These are phyloP conservation scores for Trilocha varians DNA, from an alignment of 2,888 invertebrate species.

Conservation along the genomic window DNA sequence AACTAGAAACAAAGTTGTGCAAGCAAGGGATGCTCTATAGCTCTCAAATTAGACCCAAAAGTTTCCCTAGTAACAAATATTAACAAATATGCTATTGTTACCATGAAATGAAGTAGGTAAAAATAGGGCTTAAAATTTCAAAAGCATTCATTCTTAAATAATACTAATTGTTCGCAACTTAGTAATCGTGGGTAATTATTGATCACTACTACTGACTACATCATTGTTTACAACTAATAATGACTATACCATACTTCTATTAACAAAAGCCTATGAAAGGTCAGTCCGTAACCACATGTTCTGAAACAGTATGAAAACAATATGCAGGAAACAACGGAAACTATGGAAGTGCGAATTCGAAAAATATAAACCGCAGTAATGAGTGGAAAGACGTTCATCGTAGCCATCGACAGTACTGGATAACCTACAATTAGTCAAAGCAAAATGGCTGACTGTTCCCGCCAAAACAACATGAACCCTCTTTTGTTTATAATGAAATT, in stretches of 20 bases:
- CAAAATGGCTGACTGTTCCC: conserved; percentile 64
- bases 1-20: no score
- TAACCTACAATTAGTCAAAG: conserved; percentile 59
- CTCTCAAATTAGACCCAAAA: no score
- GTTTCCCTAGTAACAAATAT: no score
- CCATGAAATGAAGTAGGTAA: no score
- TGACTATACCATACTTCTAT: not conserved
- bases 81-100: no score
- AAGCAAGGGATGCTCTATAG: no score
- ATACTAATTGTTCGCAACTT: not conserved
- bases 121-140: not conserved
- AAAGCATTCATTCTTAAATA: not conserved
- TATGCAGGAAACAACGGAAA: conserved; percentile 51
- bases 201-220: not conserved
- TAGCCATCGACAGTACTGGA: conserved; percentile 56
- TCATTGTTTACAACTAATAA: not conserved
- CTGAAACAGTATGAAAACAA: conserved; percentile 30
- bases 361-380: conserved; percentile 67
- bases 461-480: conserved; percentile 22
- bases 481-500: conserved; percentile 8
- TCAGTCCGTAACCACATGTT: not conserved
- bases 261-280: not conserved
- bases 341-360: conserved; percentile 68
- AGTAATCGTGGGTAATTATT: not conserved
- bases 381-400: conserved; percentile 54